These are phyloP conservation scores for Podarcis raffonei DNA, from an alignment of 2,113 vertebrate genomes.

Conservation along the genomic window DNA sequence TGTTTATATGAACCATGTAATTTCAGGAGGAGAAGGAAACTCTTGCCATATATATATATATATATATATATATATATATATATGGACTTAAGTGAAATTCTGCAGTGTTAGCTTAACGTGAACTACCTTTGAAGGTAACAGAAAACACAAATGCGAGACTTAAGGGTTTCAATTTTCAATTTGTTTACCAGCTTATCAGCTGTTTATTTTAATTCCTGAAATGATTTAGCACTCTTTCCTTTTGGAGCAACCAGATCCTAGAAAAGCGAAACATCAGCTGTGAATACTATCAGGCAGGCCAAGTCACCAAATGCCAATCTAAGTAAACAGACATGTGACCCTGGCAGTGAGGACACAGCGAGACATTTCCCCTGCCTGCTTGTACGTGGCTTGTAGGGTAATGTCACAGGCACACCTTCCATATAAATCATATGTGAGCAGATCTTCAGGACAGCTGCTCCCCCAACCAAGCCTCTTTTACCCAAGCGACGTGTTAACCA, in stretches of 20 bases:
- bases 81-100: neutral
- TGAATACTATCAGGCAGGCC: conserved; percentile 48
- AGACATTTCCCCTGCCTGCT: accelerated
- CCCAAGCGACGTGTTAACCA: no score
- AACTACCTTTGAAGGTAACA: neutral
- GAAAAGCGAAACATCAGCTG: conserved; percentile 65
- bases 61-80: neutral
- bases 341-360: neutral
- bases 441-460: conserved; percentile 39
- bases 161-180: neutral
- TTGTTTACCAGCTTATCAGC: conserved; percentile 44
- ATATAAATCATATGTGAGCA: neutral
- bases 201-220: conserved; percentile 63
- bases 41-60: neutral
- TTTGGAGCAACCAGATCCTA: conserved; percentile 50
- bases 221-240: conserved; percentile 41
- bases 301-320: conserved; percentile 38
- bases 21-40: neutral
- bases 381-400: neutral
- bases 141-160: neutral
- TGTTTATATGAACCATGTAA: conserved; percentile 23
- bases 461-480: conserved; percentile 6
- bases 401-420: conserved; percentile 44
- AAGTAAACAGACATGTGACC: conserved; percentile 43
- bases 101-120: neutral